phyloP scores from a whole-genome alignment of 2,113 vertebrate genomes.

The Malurus melanocephalus region DNA sequence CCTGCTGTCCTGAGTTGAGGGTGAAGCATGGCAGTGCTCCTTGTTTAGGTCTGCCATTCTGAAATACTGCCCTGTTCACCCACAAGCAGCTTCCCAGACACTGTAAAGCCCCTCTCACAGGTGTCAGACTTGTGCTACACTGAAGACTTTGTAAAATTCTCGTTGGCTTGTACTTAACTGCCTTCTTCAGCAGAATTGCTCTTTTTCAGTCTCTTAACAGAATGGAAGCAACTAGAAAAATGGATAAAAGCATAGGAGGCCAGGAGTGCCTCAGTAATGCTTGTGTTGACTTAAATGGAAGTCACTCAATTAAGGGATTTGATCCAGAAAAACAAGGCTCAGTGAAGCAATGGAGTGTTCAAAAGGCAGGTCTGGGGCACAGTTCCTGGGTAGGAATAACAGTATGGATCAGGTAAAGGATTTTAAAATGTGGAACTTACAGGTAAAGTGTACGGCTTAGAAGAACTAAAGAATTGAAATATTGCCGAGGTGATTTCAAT shows the following conservation, averaged over 20 bases:
- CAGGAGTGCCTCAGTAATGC: background rate
- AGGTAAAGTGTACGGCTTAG: background rate
- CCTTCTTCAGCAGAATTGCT: background rate
- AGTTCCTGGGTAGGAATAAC: background rate
- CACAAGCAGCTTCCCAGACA: background rate
- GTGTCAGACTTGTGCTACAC: background rate
- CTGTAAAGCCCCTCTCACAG: background rate
- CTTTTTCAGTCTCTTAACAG: background rate
- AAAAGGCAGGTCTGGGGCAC: background rate
- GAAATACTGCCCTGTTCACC: background rate
- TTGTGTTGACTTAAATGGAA: background rate
- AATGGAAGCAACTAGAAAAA: background rate
- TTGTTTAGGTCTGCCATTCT: background rate
- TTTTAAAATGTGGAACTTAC: background rate
- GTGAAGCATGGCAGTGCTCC: background rate
- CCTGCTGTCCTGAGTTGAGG: background rate
- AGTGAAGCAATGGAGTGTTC: background rate
- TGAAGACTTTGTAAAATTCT: background rate
- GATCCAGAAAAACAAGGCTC: background rate
- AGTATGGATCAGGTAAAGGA: background rate
- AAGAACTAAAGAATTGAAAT: background rate
- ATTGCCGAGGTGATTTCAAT: background rate
- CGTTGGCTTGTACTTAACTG: background rate
- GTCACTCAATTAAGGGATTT: background rate
- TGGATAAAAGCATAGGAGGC: background rate